Percentiles rank a stretch among this genome's conserved stretches.
These are phyloP conservation scores for Eumaeus atala DNA, from an alignment of 1,140 invertebrate genomes.

Conservation along the genomic window DNA sequence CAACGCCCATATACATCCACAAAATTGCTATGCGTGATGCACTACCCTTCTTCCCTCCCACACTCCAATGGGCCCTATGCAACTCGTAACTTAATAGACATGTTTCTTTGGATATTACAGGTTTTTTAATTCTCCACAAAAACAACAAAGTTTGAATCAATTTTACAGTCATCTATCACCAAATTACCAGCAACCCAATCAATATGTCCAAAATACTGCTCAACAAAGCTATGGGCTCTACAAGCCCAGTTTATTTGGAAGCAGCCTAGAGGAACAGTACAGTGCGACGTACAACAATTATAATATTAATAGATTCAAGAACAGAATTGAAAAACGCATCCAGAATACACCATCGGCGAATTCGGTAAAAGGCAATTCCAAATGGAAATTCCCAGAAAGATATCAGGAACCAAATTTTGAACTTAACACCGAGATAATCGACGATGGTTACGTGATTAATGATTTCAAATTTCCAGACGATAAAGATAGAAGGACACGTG, in stretches of 20 bases:
- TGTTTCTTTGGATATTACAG: conserved; percentile 45
- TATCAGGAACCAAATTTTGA: not conserved
- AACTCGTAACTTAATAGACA: no score
- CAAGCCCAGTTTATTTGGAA: conserved; percentile 23
- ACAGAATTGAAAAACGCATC: conserved; percentile 43
- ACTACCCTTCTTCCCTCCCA: no score
- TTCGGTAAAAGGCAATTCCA: conserved; percentile 24
- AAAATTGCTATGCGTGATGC: no score
- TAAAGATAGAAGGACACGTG: conserved; percentile 25
- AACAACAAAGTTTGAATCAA: conserved; percentile 80
- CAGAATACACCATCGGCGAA: conserved; percentile 38
- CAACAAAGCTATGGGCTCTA: conserved; percentile 27
- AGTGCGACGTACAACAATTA: conserved; percentile 29
- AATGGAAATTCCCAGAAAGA: conserved; percentile 41
- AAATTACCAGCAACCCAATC: conserved; percentile 9
- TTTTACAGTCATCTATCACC: conserved; percentile 1
- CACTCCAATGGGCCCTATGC: no score
- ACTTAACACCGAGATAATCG: not conserved
- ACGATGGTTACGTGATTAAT: conserved; percentile 13
- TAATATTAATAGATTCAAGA: conserved; percentile 26
- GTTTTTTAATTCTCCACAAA: conserved; percentile 80
- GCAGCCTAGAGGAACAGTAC: conserved; percentile 27
- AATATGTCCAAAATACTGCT: conserved; percentile 18
- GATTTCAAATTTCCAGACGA: conserved; percentile 19
- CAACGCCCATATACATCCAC: no score